Evolutionary conservation across 2,113 vertebrate genomes (phyloP).

Genomic region (Phyllostomus hastatus): DNA sequence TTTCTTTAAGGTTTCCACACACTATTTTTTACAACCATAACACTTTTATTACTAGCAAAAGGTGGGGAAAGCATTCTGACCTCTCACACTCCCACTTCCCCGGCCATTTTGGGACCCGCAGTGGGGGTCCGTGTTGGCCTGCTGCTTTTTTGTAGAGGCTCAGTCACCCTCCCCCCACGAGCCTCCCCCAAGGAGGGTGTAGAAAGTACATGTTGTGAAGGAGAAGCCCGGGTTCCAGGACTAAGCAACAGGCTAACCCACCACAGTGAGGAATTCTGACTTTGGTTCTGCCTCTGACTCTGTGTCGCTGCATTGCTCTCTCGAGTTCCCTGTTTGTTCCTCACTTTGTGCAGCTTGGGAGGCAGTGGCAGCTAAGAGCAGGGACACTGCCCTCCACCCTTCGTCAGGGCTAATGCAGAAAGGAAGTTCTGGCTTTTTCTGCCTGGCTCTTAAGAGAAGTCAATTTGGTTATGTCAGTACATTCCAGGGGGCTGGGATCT

Average conservation of each 20-base stretch:
- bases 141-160: neutral
- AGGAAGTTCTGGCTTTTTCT: neutral
- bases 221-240: neutral
- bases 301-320: neutral
- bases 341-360: neutral
- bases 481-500: neutral
- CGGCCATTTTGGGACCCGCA: neutral
- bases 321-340: neutral
- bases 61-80: neutral
- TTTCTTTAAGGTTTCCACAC: neutral
- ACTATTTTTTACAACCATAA: neutral
- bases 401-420: neutral
- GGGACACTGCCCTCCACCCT: neutral
- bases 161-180: fast-evolving
- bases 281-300: neutral
- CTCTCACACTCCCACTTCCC: neutral
- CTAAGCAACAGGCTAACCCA: neutral
- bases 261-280: neutral
- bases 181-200: too few relatives aligned
- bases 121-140: neutral
- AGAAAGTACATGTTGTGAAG: neutral
- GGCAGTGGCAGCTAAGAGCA: neutral
- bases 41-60: neutral
- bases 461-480: neutral
- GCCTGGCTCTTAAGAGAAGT: neutral